phyloP scores from a whole-genome alignment of 2,888 invertebrate genomes.

The Cheilosia urbana region DNA sequence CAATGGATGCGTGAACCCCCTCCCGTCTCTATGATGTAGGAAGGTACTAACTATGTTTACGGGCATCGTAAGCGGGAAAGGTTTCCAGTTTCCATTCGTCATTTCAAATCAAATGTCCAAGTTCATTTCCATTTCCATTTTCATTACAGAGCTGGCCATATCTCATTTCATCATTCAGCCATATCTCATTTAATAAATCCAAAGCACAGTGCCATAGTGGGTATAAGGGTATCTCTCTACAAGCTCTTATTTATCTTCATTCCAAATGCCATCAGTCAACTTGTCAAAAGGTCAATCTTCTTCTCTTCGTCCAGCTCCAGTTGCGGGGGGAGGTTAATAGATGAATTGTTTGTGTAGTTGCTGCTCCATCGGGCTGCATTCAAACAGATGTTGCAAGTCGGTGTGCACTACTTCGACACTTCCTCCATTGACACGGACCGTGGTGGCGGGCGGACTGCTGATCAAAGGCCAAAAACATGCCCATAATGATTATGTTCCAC shows the following conservation, averaged over 20 bases:
- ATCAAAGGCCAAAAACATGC: slow-evolving; percentile 66
- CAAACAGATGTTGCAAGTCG: slow-evolving; percentile 51
- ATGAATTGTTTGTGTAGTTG: slow-evolving; percentile 42
- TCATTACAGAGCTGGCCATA: slow-evolving; percentile 42
- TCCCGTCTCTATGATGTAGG: no score
- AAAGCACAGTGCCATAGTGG: slow-evolving; percentile 16
- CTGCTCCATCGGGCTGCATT: slow-evolving; percentile 12
- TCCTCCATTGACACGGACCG: slow-evolving; percentile 38
- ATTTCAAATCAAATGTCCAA: slow-evolving; percentile 33
- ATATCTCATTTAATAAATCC: slow-evolving; percentile 62
- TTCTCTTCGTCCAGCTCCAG: background rate
- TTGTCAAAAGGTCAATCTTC: slow-evolving; percentile 72
- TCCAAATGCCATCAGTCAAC: slow-evolving; percentile 71
- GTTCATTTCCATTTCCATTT: slow-evolving; percentile 14
- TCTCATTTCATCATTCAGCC: slow-evolving; percentile 60
- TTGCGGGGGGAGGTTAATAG: slow-evolving; percentile 50
- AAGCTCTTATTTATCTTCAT: slow-evolving; percentile 58
- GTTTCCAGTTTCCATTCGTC: slow-evolving; percentile 16
- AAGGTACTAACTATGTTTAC: background rate
- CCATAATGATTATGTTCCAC: slow-evolving; percentile 61
- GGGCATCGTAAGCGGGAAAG: slow-evolving; percentile 6
- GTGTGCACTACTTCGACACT: slow-evolving; percentile 26
- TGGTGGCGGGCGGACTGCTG: slow-evolving; percentile 13
- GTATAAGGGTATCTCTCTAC: background rate
- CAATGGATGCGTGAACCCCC: no score